These are phyloP conservation scores for Scaptomyza reducta DNA, from an alignment of 2,888 invertebrate species.

Conservation along the genomic window DNA sequence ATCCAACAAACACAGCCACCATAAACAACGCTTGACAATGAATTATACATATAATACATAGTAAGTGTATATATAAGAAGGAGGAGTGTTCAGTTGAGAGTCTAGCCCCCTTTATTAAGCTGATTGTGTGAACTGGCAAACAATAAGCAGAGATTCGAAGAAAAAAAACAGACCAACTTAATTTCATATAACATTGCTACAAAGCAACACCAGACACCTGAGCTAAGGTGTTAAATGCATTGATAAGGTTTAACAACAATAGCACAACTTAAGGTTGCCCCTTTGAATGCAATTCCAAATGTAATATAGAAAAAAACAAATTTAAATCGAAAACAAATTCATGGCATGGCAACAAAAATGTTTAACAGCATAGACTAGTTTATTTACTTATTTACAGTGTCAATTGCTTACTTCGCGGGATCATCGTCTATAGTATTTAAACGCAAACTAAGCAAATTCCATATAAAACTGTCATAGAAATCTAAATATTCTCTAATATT, in stretches of 20 bases:
- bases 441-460: constrained; percentile 9
- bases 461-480: background rate
- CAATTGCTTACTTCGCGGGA: constrained; percentile 8
- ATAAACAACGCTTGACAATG: constrained; percentile 62
- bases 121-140: constrained; percentile 36
- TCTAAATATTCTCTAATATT: background rate
- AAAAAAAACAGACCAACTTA: constrained; percentile 3
- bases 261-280: background rate
- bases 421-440: background rate
- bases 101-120: constrained; percentile 16
- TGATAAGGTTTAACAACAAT: constrained; percentile 25
- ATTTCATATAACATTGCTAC: constrained; percentile 7
- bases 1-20: constrained; percentile 13
- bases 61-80: constrained; percentile 18
- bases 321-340: constrained; percentile 7
- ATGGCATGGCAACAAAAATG: constrained; percentile 1
- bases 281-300: constrained; percentile 17
- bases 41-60: constrained; percentile 40
- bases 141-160: constrained; percentile 14
- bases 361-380: background rate
- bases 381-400: constrained; percentile 2
- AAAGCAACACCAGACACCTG: constrained; percentile 14
- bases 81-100: constrained; percentile 8
- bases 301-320: constrained; percentile 1
- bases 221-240: constrained; percentile 39